Conservation (phyloP, 2,797 vertebrate species). For the Lophura swinhoii region DNA sequence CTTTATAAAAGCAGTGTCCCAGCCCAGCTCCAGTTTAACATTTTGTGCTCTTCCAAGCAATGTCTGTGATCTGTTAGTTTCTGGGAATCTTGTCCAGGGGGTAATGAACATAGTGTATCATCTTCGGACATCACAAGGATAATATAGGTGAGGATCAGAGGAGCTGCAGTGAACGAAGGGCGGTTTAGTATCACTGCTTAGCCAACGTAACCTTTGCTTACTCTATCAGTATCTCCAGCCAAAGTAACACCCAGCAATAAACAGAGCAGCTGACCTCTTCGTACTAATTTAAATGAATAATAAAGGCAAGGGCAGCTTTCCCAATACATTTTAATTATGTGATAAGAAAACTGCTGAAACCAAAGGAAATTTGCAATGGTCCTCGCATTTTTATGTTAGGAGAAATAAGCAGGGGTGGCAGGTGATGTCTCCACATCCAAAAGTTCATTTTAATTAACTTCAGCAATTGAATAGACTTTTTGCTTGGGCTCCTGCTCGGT, state of each 20-base stretch:
- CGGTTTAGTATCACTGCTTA: constrained; percentile 4
- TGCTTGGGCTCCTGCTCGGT: background rate
- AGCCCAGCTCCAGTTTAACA: background rate
- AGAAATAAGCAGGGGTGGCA: constrained; percentile 33
- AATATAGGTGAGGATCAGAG: background rate
- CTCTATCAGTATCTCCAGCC: background rate
- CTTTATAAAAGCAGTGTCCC: background rate
- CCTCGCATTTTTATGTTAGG: constrained; percentile 41
- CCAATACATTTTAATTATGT: constrained; percentile 18
- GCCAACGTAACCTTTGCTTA: background rate
- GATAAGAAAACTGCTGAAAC: constrained; percentile 39
- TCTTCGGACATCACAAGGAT: background rate
- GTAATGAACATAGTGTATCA: background rate
- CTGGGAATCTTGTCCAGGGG: background rate
- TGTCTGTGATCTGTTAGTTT: background rate
- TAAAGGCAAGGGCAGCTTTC: constrained; percentile 1
- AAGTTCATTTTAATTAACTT: constrained; percentile 54
- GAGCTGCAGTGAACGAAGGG: background rate
- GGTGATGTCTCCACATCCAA: constrained; percentile 29
- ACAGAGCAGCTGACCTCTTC: background rate
- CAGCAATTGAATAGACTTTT: background rate
- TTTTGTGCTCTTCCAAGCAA: background rate
- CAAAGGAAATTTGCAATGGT: constrained; percentile 23
- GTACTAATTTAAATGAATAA: constrained; percentile 12
- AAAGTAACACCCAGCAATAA: constrained; percentile 9